Percentiles rank a stretch among this genome's conserved stretches.
These are phyloP conservation scores for Remorina albescens DNA, from an alignment of 2,797 vertebrate genomes.

Conservation along the genomic window DNA sequence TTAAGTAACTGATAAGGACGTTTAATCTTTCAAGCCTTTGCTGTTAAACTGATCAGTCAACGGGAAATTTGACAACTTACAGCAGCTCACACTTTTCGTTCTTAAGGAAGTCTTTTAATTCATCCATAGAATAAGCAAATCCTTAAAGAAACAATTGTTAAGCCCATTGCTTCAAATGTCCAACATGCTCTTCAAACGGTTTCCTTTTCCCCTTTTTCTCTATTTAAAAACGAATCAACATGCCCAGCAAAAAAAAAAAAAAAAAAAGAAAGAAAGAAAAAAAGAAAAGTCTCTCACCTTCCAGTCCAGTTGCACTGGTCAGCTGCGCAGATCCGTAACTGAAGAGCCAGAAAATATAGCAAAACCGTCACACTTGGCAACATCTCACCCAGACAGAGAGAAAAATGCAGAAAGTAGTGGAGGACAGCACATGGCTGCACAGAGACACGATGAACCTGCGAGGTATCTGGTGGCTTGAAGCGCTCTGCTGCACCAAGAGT, in stretches of 20 bases:
- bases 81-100: neutral
- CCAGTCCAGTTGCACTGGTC: conserved; percentile 85
- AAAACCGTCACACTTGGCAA: conserved; percentile 32
- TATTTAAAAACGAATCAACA: neutral
- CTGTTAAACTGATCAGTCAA: neutral
- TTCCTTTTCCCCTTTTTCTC: neutral
- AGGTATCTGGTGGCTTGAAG: neutral
- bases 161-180: neutral
- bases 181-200: neutral
- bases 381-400: conserved; percentile 60
- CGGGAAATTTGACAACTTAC: neutral
- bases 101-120: too few species aligned
- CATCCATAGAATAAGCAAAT: too few species aligned
- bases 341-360: conserved; percentile 50
- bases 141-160: neutral
- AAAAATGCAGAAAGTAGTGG: conserved; percentile 7
- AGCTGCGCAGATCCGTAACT: conserved; percentile 44
- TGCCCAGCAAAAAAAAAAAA: neutral
- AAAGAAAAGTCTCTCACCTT: conserved; percentile 67
- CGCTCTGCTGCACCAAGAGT: conserved; percentile 3
- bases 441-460: neutral
- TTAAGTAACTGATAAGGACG: neutral
- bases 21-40: neutral
- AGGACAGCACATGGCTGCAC: conserved; percentile 48
- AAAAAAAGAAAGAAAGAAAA: too few species aligned